These are phyloP conservation scores for Molorchus minor DNA, from an alignment of 2,888 invertebrate genomes.

Conservation along the genomic window DNA sequence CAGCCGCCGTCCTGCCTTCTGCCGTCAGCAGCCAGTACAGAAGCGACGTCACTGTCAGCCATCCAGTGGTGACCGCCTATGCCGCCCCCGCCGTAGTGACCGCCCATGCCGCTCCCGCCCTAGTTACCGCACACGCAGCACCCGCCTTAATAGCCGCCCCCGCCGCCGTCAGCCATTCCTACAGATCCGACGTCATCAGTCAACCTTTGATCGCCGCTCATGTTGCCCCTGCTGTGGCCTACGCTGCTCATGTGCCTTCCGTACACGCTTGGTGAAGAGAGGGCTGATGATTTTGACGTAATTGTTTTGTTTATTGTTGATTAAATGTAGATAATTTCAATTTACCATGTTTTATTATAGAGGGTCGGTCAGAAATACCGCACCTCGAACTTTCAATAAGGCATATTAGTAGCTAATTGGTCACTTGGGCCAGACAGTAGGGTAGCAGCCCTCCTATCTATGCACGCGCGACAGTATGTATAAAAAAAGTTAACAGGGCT, in stretches of 20 bases:
- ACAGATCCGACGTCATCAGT: constrained; percentile 40
- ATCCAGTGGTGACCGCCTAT: no score
- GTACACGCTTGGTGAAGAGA: constrained; percentile 34
- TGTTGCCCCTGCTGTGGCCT: constrained; percentile 15
- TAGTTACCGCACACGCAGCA: not conserved
- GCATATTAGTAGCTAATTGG: no score
- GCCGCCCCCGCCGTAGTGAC: not conserved
- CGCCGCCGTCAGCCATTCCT: constrained; percentile 37
- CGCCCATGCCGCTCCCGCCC: not conserved
- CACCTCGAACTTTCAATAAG: no score
- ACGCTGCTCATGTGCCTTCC: constrained; percentile 32
- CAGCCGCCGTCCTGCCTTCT: constrained; percentile 27
- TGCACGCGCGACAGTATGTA: no score
- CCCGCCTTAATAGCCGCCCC: constrained; percentile 28
- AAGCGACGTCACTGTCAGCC: not conserved
- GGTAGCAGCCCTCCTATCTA: no score
- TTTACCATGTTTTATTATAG: constrained; percentile 43
- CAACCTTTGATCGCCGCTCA: constrained; percentile 6
- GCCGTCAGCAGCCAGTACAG: no score
- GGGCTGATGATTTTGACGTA: constrained; percentile 23
- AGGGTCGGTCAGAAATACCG: not conserved
- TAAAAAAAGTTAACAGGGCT: no score
- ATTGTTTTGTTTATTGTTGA: not conserved
- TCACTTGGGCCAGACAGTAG: no score
- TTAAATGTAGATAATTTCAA: not conserved